These are phyloP conservation scores for Sardinella longiceps DNA, from an alignment of 2,797 vertebrate genomes.

Conservation along the genomic window DNA sequence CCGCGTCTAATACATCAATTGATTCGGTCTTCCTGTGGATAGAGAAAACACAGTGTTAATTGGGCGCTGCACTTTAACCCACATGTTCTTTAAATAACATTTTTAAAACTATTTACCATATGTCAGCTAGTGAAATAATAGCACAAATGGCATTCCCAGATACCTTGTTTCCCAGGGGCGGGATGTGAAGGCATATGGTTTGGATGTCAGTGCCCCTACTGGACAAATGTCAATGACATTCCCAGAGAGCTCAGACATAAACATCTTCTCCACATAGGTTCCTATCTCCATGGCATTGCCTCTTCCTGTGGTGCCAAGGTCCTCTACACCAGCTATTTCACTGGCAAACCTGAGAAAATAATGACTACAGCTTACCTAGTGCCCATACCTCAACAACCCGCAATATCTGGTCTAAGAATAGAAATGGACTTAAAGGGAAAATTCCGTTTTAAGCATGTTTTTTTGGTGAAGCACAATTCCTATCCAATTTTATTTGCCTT, in stretches of 20 bases:
- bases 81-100: neutral
- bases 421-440: no score
- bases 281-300: conserved; percentile 92
- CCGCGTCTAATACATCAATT: conserved; percentile 92
- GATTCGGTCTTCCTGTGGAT: conserved; percentile 90
- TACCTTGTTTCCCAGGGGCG: conserved; percentile 92
- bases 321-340: conserved; percentile 96
- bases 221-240: conserved; percentile 92
- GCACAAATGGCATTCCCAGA: conserved; percentile 10
- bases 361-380: conserved; percentile 62
- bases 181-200: conserved; percentile 95
- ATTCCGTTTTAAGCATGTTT: no score
- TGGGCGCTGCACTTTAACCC: neutral
- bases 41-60: neutral
- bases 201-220: conserved; percentile 88
- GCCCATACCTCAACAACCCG: conserved; percentile 88
- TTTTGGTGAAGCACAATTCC: no score
- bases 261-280: conserved; percentile 96
- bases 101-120: conserved; percentile 6
- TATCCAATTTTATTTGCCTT: no score
- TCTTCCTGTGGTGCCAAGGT: conserved; percentile 94
- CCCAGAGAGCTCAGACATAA: conserved; percentile 95
- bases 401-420: conserved; percentile 70
- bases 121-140: conserved; percentile 2
- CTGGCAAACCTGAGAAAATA: conserved; percentile 86